Evolutionary conservation across 2,888 invertebrate species (phyloP), one percentile per base, ranked within the genome.

Genomic region (Idaea aversata): DNA sequence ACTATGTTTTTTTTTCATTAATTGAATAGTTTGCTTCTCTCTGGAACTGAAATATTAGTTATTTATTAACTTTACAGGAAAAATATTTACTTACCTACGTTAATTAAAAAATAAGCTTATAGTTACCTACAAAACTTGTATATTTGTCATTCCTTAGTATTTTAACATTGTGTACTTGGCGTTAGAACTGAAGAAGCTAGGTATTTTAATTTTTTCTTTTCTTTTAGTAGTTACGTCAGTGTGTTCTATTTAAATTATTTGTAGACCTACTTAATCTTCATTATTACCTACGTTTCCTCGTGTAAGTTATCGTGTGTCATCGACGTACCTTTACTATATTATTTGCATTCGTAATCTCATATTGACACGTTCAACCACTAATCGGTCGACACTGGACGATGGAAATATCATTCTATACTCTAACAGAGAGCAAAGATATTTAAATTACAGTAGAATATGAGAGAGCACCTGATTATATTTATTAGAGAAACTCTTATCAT

Each of bases 321-420:
- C 87, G 87, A 86, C 88, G 78, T 76, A 79, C 76, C 79, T 85
- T 79, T 77, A 79, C 83, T 81, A 78, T 80, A 80, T 79, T 90
- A 87, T 91, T 91, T 90, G 85, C 81, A 67, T 84, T 81, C 66
- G 79, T 87, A 91, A 91, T 91, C 91, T 88, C 73, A 77, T 90
- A 87, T 91, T 91, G 88, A 91, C 91, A 88, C 84, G 79, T 85
- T 83, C 82, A 86, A 84, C 83, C 82, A 88, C 86, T 91, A 91
- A 91, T 91, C 91, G 88, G 89, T 86, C 84, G 86, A 78, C 81
- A 78, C 81, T 85, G 47, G 10, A 47, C 47, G 5, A 13, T 81
- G 75, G 80, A 88, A 84, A 85, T 34, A 34, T 34, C 34, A 34
- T 59, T 59, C 34, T 13, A 16, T 7, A 59, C 15, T 15, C 15